phyloP scores from a whole-genome alignment of 2,888 invertebrate genomes.

The Trachelus stipa region DNA sequence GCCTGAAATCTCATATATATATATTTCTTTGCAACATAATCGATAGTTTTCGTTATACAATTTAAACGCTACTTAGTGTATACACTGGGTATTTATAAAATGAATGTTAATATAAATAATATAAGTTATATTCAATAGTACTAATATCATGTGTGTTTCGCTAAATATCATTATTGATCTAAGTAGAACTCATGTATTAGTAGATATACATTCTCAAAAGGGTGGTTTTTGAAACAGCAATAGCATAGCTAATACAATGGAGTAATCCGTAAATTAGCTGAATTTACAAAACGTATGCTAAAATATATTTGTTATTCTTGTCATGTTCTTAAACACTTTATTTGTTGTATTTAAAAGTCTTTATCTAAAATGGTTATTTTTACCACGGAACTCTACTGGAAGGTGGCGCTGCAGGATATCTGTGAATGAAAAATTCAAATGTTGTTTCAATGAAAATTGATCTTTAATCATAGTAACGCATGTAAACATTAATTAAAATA shows the following conservation, averaged over 20 bases:
- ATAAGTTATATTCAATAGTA: background rate
- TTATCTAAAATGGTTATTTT: constrained; percentile 23
- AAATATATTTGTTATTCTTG: background rate
- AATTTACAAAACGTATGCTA: background rate
- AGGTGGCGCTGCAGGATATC: constrained; percentile 39
- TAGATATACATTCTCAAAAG: background rate
- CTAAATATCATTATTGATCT: background rate
- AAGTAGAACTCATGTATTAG: background rate
- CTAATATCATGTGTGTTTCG: background rate
- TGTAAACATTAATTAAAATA: constrained; percentile 1
- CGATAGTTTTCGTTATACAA: background rate
- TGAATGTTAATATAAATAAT: background rate
- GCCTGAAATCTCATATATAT: background rate
- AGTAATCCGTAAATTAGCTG: background rate
- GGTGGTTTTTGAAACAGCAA: background rate
- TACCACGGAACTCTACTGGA: constrained; percentile 55
- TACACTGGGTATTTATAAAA: background rate
- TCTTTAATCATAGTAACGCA: background rate
- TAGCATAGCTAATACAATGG: background rate
- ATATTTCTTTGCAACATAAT: background rate
- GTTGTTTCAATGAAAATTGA: background rate
- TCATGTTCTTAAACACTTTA: background rate
- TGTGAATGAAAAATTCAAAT: constrained; percentile 26
- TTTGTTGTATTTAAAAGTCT: background rate
- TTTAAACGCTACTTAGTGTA: background rate